A percentile compares a stretch with the other conserved stretches of the same genome.
Conservation (phyloP, 2,888 invertebrate species). For the Drosophila prolongata region DNA sequence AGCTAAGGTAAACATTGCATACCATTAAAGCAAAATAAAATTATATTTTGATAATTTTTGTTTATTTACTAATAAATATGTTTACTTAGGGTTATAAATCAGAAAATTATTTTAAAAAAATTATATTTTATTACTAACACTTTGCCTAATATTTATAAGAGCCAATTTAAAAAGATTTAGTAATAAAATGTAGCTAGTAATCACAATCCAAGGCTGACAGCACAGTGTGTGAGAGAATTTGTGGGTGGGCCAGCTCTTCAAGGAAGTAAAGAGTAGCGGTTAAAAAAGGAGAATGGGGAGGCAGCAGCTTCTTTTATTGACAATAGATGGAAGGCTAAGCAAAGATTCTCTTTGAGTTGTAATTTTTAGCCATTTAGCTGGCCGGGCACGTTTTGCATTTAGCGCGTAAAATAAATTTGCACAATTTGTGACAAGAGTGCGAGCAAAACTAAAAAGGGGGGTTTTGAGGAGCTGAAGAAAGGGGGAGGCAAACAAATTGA, state of each 20-base stretch:
- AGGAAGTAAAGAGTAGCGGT: constrained; percentile 46
- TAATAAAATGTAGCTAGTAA: not conserved
- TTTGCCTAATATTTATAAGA: too few species aligned
- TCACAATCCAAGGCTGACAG: not conserved
- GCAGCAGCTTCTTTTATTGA: constrained; percentile 64
- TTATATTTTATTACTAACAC: too few species aligned
- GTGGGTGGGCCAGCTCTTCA: constrained; percentile 62
- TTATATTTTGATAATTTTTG: too few species aligned
- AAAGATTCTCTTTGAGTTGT: constrained; percentile 46
- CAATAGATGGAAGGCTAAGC: constrained; percentile 48
- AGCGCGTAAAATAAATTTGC: constrained; percentile 79
- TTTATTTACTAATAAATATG: too few species aligned
- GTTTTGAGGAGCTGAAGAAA: constrained; percentile 19
- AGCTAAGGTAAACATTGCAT: too few species aligned
- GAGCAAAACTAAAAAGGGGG: constrained; percentile 13
- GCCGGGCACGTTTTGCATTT: constrained; percentile 78
- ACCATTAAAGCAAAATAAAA: too few species aligned
- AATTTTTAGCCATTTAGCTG: constrained; percentile 76
- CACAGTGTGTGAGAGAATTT: constrained; percentile 28
- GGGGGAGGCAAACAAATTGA: constrained; percentile 45
- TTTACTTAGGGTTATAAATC: too few species aligned
- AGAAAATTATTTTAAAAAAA: not conserved
- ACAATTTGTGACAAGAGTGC: constrained; percentile 79
- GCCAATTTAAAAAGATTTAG: not conserved
- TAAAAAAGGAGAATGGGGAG: constrained; percentile 30